Percentiles rank a stretch among this genome's conserved stretches.
Evolutionary conservation across 2,797 vertebrate species (phyloP).

Genomic region (Peromyscus eremicus): DNA sequence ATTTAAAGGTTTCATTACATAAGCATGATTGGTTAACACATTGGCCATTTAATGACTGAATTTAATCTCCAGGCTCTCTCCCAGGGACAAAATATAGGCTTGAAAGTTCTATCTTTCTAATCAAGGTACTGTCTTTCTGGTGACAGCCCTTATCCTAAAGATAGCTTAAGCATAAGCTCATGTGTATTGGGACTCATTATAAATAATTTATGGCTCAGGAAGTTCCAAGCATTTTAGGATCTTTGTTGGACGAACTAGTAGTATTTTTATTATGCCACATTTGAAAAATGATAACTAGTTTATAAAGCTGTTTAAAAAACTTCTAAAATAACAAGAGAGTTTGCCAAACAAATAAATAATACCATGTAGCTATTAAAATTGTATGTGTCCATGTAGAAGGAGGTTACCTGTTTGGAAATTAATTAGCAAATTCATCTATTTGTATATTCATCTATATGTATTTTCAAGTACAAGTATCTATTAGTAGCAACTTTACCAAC

Average conservation of each 20-base stretch:
- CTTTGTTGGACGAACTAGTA: background rate
- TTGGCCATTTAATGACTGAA: background rate
- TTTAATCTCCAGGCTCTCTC: background rate
- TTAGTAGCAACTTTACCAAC: constrained; percentile 29
- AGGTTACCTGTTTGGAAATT: constrained; percentile 21
- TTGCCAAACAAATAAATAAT: constrained; percentile 19
- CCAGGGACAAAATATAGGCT: background rate
- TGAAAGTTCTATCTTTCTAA: background rate
- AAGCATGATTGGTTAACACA: background rate
- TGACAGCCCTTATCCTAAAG: background rate
- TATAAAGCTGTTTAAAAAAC: constrained; percentile 6
- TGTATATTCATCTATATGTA: background rate
- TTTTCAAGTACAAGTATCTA: constrained; percentile 31
- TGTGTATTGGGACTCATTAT: background rate
- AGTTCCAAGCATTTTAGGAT: background rate
- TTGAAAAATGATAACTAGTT: constrained; percentile 21
- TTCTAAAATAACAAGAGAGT: background rate
- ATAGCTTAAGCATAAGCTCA: background rate
- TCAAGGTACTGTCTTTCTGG: background rate
- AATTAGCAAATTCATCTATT: constrained; percentile 22
- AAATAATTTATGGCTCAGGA: background rate
- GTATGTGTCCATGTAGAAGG: background rate
- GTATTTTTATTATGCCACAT: background rate
- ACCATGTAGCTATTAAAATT: background rate
- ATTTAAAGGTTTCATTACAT: constrained; percentile 22